These are phyloP conservation scores for Hypomesus transpacificus DNA, from an alignment of 2,113 vertebrate species.

Conservation along the genomic window DNA sequence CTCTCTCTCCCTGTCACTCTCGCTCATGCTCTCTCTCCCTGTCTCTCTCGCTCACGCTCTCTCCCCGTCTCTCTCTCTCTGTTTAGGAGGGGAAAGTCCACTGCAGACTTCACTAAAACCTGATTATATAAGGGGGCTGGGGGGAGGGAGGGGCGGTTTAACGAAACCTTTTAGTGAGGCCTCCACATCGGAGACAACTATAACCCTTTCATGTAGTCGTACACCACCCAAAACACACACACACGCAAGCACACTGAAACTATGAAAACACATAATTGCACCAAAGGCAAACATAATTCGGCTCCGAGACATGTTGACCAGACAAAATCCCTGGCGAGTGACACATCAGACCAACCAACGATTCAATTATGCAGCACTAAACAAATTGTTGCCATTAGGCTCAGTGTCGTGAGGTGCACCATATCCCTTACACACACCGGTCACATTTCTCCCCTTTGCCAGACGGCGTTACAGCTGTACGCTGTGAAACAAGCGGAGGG, in stretches of 20 bases:
- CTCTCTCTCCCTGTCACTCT: not conserved
- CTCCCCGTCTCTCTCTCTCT: slow-evolving; percentile 10
- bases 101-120: slow-evolving; percentile 52
- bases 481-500: no score
- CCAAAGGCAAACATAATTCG: not conserved
- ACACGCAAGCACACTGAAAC: not conserved
- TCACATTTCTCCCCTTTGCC: not conserved
- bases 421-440: not conserved
- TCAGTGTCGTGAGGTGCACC: no score
- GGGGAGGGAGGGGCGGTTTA: not conserved
- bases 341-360: not conserved
- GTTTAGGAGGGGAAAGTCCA: slow-evolving; percentile 45
- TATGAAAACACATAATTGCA: not conserved
- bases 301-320: not conserved
- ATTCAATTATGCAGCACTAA: slow-evolving; percentile 14
- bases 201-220: not conserved
- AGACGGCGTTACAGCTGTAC: not conserved
- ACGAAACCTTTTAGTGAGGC: slow-evolving; percentile 28
- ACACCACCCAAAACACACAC: not conserved
- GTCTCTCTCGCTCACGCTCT: no score
- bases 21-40: no score
- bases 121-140: slow-evolving; percentile 49
- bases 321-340: not conserved
- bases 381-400: not conserved
- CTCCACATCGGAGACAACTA: slow-evolving; percentile 7